These are phyloP conservation scores for Ptilorrhoa leucosticta DNA, from an alignment of 2,113 vertebrate genomes.

Conservation along the genomic window DNA sequence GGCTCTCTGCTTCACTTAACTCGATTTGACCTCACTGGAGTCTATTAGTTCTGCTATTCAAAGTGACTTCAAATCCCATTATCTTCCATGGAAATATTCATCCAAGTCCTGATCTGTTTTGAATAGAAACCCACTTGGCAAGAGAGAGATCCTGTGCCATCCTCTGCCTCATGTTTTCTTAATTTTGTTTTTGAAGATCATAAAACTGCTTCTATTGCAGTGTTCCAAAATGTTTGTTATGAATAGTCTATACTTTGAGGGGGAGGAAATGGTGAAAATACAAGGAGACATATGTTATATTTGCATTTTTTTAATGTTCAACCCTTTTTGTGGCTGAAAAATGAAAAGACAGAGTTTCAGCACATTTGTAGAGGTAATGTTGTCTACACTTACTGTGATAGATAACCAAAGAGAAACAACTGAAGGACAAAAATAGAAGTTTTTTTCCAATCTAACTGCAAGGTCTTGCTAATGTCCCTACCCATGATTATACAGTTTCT, in stretches of 20 bases:
- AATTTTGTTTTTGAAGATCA: neutral
- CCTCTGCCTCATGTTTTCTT: neutral
- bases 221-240: neutral
- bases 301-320: neutral
- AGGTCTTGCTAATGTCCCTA: neutral
- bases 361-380: neutral
- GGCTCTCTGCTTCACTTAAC: neutral
- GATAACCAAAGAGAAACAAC: neutral
- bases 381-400: neutral
- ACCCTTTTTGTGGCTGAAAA: neutral
- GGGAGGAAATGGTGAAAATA: neutral
- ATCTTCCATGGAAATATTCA: neutral
- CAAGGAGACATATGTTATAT: neutral
- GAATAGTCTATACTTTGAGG: neutral
- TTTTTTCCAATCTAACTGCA: neutral
- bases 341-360: neutral
- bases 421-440: neutral
- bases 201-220: neutral
- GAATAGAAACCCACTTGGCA: neutral
- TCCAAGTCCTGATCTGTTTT: neutral
- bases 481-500: neutral
- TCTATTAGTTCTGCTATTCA: neutral
- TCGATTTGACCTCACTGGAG: neutral
- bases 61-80: neutral
- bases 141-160: neutral